Evolutionary conservation across 2,888 invertebrate species (phyloP), one percentile per base, ranked within the genome.

Genomic region (Drosophila silvestris): DNA sequence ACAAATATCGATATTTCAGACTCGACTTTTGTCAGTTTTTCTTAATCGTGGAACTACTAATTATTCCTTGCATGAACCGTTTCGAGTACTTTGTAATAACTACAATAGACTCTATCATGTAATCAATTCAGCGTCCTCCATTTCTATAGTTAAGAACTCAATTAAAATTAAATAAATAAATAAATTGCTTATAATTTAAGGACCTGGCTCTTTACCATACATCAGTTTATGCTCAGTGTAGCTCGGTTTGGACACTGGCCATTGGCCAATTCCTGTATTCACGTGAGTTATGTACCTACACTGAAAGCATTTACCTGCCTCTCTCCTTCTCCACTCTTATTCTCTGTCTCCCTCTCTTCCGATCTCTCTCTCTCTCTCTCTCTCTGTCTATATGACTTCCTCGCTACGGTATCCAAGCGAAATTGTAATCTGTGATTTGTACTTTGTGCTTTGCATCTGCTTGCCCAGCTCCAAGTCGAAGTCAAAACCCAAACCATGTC

Each of bases 371-470:
- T 16, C 37, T 56, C 39, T 12, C 19, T 47, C 54, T 53, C 56
- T 32, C 28, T 10, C 39, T 62, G 28, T 39, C 33, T 52, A 3
- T 14, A n/a, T 6, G 26, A n/a, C 26, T 44, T 52, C 41, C 58
- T 70, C 52, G 44, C 50, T 68, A 65, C 63, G 63, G 74, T 62
- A 68, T 64, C 77, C 72, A 61, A 72, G 68, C 70, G 58, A 74
- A 82, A 82, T 79, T 70, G 66, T 82, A 80, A 80, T 82, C 81
- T 75, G 65, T 83, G 82, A 82, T 79, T 78, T 79, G 79, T 81
- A 72, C 65, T 74, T 68, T 79, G 70, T 79, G 79, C 72, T 69
- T 67, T 82, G 72, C 82, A 82, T 76, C 67, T 54, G 60, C 69
- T 74, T 44, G 57, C 60, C 61, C 60, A 64, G 32, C 22, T 22